Evolutionary conservation across 2,113 vertebrate species (phyloP).

Genomic region (Sceloporus tristichus): DNA sequence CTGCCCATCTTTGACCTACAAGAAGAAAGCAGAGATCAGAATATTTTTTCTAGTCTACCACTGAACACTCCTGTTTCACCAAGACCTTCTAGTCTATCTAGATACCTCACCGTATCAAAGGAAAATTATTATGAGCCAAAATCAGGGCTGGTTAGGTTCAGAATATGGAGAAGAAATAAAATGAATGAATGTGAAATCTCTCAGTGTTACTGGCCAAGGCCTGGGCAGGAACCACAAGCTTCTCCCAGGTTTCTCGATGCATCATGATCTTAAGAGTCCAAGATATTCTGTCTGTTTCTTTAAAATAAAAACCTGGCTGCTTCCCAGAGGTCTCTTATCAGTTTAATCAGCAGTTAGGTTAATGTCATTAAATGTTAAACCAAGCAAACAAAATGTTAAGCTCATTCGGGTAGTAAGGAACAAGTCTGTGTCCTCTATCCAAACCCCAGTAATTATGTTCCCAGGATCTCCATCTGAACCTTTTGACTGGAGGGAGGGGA

Average conservation of each 20-base stretch:
- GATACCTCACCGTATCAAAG: not conserved
- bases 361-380: constrained; percentile 70
- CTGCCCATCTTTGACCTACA: no score
- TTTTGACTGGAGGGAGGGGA: constrained; percentile 44
- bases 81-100: no score
- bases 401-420: constrained; percentile 61
- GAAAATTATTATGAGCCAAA: no score
- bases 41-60: no score
- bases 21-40: no score
- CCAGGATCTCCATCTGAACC: constrained; percentile 16
- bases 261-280: constrained; percentile 51
- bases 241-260: not conserved
- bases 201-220: not conserved
- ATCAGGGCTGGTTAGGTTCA: not conserved
- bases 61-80: no score
- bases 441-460: constrained; percentile 3
- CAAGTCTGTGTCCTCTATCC: not conserved
- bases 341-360: constrained; percentile 68
- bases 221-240: not conserved
- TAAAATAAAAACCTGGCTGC: constrained; percentile 62
- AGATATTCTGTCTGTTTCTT: constrained; percentile 61
- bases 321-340: constrained; percentile 68
- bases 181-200: not conserved
- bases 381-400: constrained; percentile 64
- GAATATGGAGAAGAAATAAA: not conserved